phyloP scores from a whole-genome alignment of 1,140 invertebrate species.

The Latrodectus geometricus region DNA sequence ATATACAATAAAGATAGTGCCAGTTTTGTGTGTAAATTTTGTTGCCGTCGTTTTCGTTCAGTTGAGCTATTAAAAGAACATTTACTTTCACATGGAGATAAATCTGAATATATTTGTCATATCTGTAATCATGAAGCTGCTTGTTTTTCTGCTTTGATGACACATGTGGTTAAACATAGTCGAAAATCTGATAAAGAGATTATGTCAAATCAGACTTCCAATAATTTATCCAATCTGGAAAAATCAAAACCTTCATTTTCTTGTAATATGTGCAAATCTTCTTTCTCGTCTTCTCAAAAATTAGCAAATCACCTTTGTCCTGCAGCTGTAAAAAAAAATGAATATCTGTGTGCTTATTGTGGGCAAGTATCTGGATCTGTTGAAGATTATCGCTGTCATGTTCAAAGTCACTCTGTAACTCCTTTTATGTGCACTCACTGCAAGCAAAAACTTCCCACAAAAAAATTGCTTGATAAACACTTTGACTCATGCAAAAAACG shows the following conservation, averaged over 20 bases:
- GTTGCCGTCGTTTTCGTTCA: conserved; percentile 33
- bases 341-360: conserved; percentile 57
- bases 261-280: conserved; percentile 30
- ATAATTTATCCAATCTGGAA: neutral
- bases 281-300: conserved; percentile 18
- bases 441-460: conserved; percentile 30
- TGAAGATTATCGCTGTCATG: conserved; percentile 45
- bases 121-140: conserved; percentile 31
- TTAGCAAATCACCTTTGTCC: conserved; percentile 16
- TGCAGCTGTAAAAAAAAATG: conserved; percentile 5
- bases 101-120: conserved; percentile 39
- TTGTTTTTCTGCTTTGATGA: conserved; percentile 47
- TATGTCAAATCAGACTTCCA: neutral
- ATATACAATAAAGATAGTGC: neutral
- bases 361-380: conserved; percentile 29
- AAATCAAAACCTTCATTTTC: neutral
- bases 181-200: conserved; percentile 12
- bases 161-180: conserved; percentile 47
- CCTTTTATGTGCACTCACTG: conserved; percentile 41
- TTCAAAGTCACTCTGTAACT: conserved; percentile 38
- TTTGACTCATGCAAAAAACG: conserved; percentile 33
- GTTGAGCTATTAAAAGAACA: conserved; percentile 16
- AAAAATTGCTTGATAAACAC: conserved; percentile 31
- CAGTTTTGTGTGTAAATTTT: conserved; percentile 47
- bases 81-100: conserved; percentile 25